phyloP scores from a whole-genome alignment of 1,140 invertebrate genomes.

The Apis laboriosa region DNA sequence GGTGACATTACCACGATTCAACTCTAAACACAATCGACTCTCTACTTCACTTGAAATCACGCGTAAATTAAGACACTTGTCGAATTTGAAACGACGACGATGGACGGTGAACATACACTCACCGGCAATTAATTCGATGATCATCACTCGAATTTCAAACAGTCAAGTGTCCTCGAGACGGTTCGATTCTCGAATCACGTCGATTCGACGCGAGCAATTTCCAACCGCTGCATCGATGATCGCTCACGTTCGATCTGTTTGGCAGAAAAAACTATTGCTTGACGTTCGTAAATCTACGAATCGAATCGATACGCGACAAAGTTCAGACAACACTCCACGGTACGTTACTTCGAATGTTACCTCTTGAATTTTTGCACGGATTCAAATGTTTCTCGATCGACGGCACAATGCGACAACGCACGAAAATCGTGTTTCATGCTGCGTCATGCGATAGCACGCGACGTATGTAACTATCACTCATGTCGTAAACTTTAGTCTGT shows the following conservation, averaged over 20 bases:
- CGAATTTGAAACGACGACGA: not conserved
- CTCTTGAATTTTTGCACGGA: not conserved
- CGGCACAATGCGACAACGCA: not conserved
- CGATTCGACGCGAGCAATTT: not conserved
- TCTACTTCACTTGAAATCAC: constrained; percentile 9
- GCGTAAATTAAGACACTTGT: not conserved
- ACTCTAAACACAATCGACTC: not conserved
- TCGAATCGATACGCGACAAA: not conserved
- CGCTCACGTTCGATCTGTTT: not conserved
- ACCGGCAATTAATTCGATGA: constrained; percentile 7
- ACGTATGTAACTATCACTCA: not conserved
- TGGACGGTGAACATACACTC: not conserved
- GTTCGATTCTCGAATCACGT: not conserved
- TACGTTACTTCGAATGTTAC: not conserved
- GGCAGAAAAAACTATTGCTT: too few species aligned
- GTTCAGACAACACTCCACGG: not conserved
- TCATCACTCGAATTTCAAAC: not conserved
- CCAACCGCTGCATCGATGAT: not conserved
- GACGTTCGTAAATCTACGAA: not conserved
- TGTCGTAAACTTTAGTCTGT: not conserved
- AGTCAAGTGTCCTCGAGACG: not conserved
- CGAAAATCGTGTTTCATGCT: not conserved
- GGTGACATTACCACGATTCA: not conserved
- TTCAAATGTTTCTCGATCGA: not conserved
- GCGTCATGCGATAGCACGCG: not conserved